A percentile compares a stretch with the other conserved stretches of the same genome.
Evolutionary conservation across 2,113 vertebrate species (phyloP).

Genomic region (Chaetodon trifascialis): DNA sequence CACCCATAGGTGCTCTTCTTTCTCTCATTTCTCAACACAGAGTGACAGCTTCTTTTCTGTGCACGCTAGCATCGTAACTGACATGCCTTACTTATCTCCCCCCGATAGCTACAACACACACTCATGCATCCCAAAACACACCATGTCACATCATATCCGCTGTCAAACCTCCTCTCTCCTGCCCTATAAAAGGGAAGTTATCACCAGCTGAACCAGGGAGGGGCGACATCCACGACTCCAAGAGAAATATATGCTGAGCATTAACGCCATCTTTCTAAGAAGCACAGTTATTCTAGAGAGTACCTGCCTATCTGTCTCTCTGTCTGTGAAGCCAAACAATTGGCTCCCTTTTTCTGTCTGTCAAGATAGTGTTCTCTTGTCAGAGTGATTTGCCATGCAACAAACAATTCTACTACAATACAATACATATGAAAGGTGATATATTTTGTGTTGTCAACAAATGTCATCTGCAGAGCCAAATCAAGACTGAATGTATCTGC

Average conservation of each 20-base stretch:
- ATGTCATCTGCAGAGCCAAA: not conserved
- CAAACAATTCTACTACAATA: conserved; percentile 15
- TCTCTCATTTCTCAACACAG: conserved; percentile 60
- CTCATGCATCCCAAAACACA: conserved; percentile 42
- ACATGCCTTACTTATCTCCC: conserved; percentile 71
- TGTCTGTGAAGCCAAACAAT: conserved; percentile 20
- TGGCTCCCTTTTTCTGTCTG: conserved; percentile 29
- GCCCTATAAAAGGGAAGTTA: conserved; percentile 73
- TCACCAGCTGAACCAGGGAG: conserved; percentile 68
- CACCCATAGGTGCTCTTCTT: conserved; percentile 82
- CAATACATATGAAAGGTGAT: not conserved
- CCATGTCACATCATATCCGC: conserved; percentile 55
- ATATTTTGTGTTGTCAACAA: not conserved
- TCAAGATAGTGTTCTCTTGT: conserved; percentile 13
- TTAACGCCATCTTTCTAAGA: conserved; percentile 49
- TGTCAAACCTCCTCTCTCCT: conserved; percentile 60
- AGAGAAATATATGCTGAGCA: conserved; percentile 52
- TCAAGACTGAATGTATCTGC: not conserved
- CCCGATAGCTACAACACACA: conserved; percentile 52
- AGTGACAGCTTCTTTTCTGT: conserved; percentile 78
- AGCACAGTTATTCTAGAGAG: not conserved
- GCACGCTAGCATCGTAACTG: conserved; percentile 67
- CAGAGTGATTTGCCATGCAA: conserved; percentile 6
- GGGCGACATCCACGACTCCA: conserved; percentile 45
- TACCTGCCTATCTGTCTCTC: conserved; percentile 38